A percentile compares a stretch with the other conserved stretches of the same genome.
Conservation (phyloP, 2,888 invertebrate species). For the Heteropelma amictum region DNA sequence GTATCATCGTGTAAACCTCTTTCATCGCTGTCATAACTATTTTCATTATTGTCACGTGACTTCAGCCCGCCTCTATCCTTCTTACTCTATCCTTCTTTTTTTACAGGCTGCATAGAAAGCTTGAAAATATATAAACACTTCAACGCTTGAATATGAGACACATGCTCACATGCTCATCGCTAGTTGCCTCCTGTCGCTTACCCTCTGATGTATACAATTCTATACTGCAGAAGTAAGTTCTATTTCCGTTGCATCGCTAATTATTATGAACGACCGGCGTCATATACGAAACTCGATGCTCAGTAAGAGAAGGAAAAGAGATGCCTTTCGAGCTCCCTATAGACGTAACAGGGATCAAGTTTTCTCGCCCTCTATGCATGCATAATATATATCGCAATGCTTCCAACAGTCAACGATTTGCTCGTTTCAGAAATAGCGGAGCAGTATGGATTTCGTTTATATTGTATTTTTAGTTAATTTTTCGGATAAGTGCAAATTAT, state of each 20-base stretch:
- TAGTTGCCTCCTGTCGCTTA: neutral
- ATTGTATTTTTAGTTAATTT: too few species aligned
- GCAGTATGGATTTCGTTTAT: too few species aligned
- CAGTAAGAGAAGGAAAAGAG: conserved; percentile 18
- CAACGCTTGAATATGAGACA: conserved; percentile 31
- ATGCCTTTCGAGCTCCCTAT: conserved; percentile 1
- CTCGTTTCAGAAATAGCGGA: too few species aligned
- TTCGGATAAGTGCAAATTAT: too few species aligned
- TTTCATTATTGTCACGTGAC: conserved; percentile 42
- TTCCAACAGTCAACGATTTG: too few species aligned
- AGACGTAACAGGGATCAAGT: conserved; percentile 13
- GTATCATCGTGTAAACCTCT: conserved; percentile 32
- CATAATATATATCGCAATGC: too few species aligned
- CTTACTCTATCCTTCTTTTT: neutral
- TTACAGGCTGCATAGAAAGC: neutral
- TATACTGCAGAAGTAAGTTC: conserved; percentile 52
- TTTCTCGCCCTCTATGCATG: conserved; percentile 18
- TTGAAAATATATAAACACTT: conserved; percentile 34
- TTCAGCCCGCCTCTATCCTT: neutral
- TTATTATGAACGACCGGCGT: conserved; percentile 67
- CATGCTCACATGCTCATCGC: neutral
- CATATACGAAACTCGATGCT: conserved; percentile 20
- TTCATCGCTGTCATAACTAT: conserved; percentile 41
- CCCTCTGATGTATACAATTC: conserved; percentile 10
- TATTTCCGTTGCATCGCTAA: conserved; percentile 69